A percentile compares a stretch with the other conserved stretches of the same genome.
phyloP scores from a whole-genome alignment of 2,797 vertebrate species.

The Stomatorhinus walkeri region DNA sequence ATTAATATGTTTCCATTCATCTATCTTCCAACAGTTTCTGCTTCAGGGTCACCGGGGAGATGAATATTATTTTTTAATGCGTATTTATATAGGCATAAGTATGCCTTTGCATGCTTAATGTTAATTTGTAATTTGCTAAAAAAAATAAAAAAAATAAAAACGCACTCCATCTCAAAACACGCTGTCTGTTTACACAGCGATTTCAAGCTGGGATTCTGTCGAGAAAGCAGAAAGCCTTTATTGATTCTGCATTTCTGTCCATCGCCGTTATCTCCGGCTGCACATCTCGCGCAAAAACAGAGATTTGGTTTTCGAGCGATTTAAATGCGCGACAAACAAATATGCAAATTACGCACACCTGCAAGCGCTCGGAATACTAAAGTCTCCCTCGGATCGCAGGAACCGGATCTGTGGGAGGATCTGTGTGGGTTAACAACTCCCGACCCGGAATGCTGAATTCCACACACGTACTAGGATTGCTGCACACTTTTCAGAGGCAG shows the following conservation, averaged over 20 bases:
- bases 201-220: neutral
- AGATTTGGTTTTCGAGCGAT: neutral
- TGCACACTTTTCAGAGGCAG: constrained; percentile 6
- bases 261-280: neutral
- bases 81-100: constrained; percentile 5
- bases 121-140: neutral
- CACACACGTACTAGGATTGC: neutral
- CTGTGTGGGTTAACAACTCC: neutral
- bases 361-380: neutral
- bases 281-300: neutral
- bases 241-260: neutral
- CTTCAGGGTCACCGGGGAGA: neutral
- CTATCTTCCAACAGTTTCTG: neutral
- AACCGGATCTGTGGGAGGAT: neutral
- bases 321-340: constrained; percentile 5
- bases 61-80: constrained; percentile 5
- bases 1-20: neutral
- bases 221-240: neutral
- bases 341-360: neutral
- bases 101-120: neutral
- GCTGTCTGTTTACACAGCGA: neutral
- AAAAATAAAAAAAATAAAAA: neutral
- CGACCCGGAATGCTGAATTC: neutral
- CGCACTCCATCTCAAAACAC: neutral
- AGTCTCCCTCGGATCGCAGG: neutral